Evolutionary conservation across 2,113 vertebrate genomes (phyloP).

Genomic region (Hyperoodon ampullatus): DNA sequence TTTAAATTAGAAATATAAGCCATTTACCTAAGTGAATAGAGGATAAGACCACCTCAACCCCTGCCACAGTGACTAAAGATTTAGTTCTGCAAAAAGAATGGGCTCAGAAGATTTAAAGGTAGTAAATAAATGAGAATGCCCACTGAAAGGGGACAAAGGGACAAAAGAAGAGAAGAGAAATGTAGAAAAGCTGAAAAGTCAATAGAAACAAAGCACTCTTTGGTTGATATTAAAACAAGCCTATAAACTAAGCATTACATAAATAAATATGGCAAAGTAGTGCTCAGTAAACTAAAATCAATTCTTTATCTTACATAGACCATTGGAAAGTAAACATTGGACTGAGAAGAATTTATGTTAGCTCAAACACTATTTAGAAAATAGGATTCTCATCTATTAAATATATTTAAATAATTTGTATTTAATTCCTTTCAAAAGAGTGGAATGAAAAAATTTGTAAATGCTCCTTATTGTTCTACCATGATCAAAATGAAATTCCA

Average conservation of each 20-base stretch:
- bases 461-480: background rate
- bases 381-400: background rate
- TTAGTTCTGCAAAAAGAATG: background rate
- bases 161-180: background rate
- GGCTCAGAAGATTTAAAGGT: background rate
- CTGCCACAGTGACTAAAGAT: background rate
- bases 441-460: background rate
- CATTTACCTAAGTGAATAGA: background rate
- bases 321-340: background rate
- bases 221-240: background rate
- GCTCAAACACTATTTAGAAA: background rate
- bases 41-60: background rate
- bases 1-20: background rate
- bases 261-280: background rate
- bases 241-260: background rate
- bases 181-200: background rate
- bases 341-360: conserved; percentile 4
- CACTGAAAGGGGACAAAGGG: background rate
- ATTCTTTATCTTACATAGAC: background rate
- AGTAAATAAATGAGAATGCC: background rate
- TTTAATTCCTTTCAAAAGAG: background rate
- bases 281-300: background rate
- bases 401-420: background rate
- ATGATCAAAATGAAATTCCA: background rate
- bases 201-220: background rate